Evolutionary conservation across 2,113 vertebrate species (phyloP), one percentile per base, ranked within the genome.

Genomic region (Campylomormyrus numenius): DNA sequence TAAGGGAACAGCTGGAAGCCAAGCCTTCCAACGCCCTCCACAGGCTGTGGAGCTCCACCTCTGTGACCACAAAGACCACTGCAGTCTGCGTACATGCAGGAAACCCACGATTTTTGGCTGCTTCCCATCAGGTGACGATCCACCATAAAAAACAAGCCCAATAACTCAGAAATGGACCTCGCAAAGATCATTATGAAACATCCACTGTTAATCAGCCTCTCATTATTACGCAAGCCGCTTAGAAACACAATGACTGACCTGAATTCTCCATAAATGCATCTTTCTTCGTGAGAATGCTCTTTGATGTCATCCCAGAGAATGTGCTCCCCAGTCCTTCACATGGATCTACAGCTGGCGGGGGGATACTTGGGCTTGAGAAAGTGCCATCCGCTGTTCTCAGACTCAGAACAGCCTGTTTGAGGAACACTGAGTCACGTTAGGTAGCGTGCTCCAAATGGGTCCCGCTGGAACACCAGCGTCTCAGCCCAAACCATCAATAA

Each of bases 361-460:
- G 85, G 49, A 35, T 46, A 49, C 21, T 49, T 11, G 13, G 46
- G 42, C 84, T 85, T 48, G 39, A 24, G 45, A 85, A 85, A 27
- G 45, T 27, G 48, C 49, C 48, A 39, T 35, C 35, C 50, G 35
- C 48, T 9, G 21, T 50, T 49, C 24, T 53, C 24, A 53, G 49
- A 24, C 85, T 87, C n/a, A 50, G 85, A 87, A 53, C 49, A 35
- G 48, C 49, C 50, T 87, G 85, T 87, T 87, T 53, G 49, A 53
- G 85, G 49, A 87, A 53, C 17, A 87, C 50, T 87, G 85, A 87
- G 27, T 87, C 85, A 87, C 31, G 27, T 53, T 87, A 53, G 85
- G 85, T 92, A 92, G 93, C 92, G 88, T 92, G 93, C 93, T 92
- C 90, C 24, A 19, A 92, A 88, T 85, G 87, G 46, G 77, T 92